Evolutionary conservation across 2,888 invertebrate species (phyloP).

Genomic region (Caenorhabditis drosophilae): DNA sequence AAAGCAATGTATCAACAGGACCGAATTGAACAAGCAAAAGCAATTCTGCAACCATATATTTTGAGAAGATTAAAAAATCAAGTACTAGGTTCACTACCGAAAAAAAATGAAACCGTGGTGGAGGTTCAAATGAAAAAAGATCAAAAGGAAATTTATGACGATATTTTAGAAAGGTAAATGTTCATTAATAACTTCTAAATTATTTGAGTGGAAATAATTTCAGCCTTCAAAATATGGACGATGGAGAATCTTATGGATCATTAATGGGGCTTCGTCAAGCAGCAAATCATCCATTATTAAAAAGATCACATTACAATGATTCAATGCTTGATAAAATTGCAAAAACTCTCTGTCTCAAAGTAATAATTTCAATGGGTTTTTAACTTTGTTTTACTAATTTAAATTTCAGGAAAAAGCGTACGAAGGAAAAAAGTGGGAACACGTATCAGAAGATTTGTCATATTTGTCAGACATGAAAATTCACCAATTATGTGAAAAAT

Average conservation of each 20-base stretch:
- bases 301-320: constrained; percentile 78
- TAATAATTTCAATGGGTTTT: too few species aligned
- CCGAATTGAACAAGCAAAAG: constrained; percentile 88
- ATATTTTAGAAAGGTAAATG: constrained; percentile 41
- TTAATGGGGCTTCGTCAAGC: constrained; percentile 89
- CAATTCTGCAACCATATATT: constrained; percentile 94
- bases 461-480: constrained; percentile 85
- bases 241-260: constrained; percentile 70
- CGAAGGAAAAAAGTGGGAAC: constrained; percentile 69
- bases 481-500: constrained; percentile 52
- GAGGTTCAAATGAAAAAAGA: constrained; percentile 77
- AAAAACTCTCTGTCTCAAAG: constrained; percentile 54
- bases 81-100: constrained; percentile 78
- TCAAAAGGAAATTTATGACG: constrained; percentile 79
- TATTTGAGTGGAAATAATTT: constrained; percentile 5
- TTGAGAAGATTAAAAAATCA: constrained; percentile 81
- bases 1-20: constrained; percentile 84
- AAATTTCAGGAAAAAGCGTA: constrained; percentile 59
- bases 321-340: constrained; percentile 77
- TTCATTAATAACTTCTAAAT: neutral
- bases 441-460: constrained; percentile 83
- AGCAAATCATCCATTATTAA: constrained; percentile 89
- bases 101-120: constrained; percentile 80
- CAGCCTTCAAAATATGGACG: constrained; percentile 17
- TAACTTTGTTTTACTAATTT: too few species aligned